A percentile compares a stretch with the other conserved stretches of the same genome.
Conservation (phyloP, 2,797 vertebrate species). For the Myotis vivesi region DNA sequence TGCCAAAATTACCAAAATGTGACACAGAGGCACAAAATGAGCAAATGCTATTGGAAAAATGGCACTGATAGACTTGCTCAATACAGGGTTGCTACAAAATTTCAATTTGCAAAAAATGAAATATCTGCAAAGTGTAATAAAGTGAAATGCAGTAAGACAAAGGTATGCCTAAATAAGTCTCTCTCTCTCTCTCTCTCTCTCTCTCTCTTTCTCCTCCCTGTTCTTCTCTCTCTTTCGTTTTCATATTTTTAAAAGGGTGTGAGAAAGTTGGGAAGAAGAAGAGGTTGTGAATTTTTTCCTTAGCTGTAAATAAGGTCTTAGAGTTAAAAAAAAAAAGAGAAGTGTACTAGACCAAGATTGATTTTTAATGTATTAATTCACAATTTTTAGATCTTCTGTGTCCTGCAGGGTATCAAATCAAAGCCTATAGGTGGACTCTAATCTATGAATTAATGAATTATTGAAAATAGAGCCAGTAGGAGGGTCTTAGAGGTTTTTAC, state of each 20-base stretch:
- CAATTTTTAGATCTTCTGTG: neutral
- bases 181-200: neutral
- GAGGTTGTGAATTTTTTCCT: neutral
- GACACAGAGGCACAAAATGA: neutral
- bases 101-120: neutral
- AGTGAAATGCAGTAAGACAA: neutral
- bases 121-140: neutral
- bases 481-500: neutral
- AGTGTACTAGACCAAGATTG: neutral
- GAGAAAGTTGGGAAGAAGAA: neutral
- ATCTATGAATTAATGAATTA: constrained; percentile 47
- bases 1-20: neutral
- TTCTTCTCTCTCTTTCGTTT: neutral
- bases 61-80: neutral
- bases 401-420: neutral
- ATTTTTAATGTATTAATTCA: neutral
- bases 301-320: neutral
- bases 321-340: neutral
- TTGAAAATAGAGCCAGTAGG: neutral
- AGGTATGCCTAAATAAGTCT: neutral
- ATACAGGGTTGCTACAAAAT: neutral
- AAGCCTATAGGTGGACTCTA: neutral
- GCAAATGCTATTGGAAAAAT: neutral
- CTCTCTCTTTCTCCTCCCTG: neutral
- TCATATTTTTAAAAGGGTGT: neutral